A percentile compares a stretch with the other conserved stretches of the same genome.
Evolutionary conservation across 2,888 invertebrate species (phyloP).

Genomic region (Drosophila meridiana): DNA sequence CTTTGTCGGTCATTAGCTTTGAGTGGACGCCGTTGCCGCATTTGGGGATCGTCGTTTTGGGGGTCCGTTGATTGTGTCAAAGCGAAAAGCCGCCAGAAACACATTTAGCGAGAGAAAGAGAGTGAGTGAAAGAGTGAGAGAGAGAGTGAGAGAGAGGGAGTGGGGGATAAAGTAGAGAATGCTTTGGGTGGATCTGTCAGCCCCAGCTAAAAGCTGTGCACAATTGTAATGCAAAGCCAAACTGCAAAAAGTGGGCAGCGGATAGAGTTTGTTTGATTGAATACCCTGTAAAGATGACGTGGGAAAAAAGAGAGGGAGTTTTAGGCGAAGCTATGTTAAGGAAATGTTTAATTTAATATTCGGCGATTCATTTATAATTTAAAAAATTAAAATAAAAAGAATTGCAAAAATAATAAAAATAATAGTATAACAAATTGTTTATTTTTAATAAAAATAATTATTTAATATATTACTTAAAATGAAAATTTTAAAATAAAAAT

Average conservation of each 20-base stretch:
- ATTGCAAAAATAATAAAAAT: background rate
- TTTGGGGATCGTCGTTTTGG: conserved; percentile 34
- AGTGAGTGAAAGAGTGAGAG: background rate
- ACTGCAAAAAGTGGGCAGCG: conserved; percentile 7
- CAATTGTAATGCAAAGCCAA: conserved; percentile 21
- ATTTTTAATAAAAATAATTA: no score
- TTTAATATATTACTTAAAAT: no score
- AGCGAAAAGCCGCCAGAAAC: conserved; percentile 68
- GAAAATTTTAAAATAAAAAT: no score
- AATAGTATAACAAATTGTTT: background rate
- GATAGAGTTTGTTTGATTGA: background rate
- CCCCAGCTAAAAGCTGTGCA: conserved; percentile 13
- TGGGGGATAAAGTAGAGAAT: background rate
- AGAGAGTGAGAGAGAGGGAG: background rate
- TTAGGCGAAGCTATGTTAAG: background rate
- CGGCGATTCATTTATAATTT: background rate
- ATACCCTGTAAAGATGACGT: background rate
- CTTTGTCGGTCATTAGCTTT: conserved; percentile 80
- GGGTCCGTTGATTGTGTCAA: conserved; percentile 69
- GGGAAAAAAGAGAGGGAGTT: background rate
- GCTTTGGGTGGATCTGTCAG: conserved; percentile 31
- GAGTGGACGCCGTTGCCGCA: conserved; percentile 67
- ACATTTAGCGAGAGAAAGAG: conserved; percentile 25
- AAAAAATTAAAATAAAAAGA: no score
- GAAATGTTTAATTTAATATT: background rate